Evolutionary conservation across 2,113 vertebrate genomes (phyloP), one percentile per base, ranked within the genome.

Genomic region (Proterorhinus semilunaris): DNA sequence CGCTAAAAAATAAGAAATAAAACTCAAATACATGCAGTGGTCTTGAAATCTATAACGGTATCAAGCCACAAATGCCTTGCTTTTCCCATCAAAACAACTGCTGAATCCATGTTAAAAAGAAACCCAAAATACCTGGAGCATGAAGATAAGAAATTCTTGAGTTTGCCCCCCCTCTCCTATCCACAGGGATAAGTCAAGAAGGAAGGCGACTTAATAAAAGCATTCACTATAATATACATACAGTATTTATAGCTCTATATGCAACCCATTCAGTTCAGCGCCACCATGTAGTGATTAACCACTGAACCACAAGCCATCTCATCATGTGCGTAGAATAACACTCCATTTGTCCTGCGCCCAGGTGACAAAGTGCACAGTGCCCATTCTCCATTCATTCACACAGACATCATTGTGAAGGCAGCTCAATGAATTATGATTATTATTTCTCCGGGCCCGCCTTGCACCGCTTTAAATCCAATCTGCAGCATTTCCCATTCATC

Each of bases 301-400:
- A 51, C 47, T 63, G 17, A 63, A 16, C 16, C 9, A 5, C 7
- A 15, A 57, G 65, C 27, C 48, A 47, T 55, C 10, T 3, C 49
- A 6, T 44, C 43, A 66, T 54, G 13, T 3, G 57, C 36, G 50
- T 68, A 64, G 51, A 36, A 65, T 65, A 3, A 11, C 49, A 10
- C 54, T 44, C 63, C 47, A 42, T 27, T 53, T 62, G 12, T 44
- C 63, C 72, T 51, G 15, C 0, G 6, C 64, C 21, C 71, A 51
- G 36, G 63, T 82, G 81, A 83, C 66, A 42, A 74, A 87, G 76
- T 9, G 74, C 74, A 69, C 12, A 65, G 62, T 10, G 4, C 50
- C 65, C 57, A 17, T 55, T 85, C 78, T 61, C 83, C 78, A 81
- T 77, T 81, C 80, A 78, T 78, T 81, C 69, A 67, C 48, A 45